These are phyloP conservation scores for Psittacara wagleri DNA, from an alignment of 2,113 vertebrate species.

Conservation along the genomic window DNA sequence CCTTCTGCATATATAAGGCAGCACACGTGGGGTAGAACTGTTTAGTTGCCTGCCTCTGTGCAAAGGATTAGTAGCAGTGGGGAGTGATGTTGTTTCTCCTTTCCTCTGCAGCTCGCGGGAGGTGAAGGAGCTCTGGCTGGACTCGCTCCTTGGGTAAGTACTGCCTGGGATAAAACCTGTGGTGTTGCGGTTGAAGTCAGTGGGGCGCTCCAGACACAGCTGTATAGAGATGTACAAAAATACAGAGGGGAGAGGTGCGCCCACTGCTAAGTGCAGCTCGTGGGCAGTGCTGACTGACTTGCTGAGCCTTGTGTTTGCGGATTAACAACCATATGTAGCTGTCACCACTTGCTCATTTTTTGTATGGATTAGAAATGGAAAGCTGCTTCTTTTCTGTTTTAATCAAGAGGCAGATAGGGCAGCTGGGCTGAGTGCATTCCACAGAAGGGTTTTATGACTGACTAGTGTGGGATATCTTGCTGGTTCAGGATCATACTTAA, in stretches of 20 bases:
- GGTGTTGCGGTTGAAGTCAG: fast-evolving
- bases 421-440: neutral
- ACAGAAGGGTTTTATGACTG: neutral
- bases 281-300: neutral
- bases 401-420: neutral
- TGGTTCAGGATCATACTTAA: neutral
- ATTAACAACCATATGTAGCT: neutral
- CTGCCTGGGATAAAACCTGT: neutral
- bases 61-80: constrained; percentile 70
- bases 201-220: neutral
- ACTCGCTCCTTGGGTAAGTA: constrained; percentile 82
- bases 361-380: neutral
- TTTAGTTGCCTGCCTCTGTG: constrained; percentile 47
- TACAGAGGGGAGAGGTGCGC: neutral
- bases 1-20: constrained; percentile 72
- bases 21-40: neutral
- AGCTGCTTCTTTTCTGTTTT: neutral
- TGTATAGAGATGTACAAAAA: neutral
- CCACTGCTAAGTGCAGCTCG: neutral
- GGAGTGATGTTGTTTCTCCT: constrained; percentile 73
- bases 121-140: constrained; percentile 82
- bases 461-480: neutral
- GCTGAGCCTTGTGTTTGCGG: neutral
- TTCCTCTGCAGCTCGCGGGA: constrained; percentile 72
- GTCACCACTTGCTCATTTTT: neutral